Evolutionary conservation across 2,797 vertebrate genomes (phyloP), one percentile per base, ranked within the genome.

Genomic region (Heliangelus exortis): DNA sequence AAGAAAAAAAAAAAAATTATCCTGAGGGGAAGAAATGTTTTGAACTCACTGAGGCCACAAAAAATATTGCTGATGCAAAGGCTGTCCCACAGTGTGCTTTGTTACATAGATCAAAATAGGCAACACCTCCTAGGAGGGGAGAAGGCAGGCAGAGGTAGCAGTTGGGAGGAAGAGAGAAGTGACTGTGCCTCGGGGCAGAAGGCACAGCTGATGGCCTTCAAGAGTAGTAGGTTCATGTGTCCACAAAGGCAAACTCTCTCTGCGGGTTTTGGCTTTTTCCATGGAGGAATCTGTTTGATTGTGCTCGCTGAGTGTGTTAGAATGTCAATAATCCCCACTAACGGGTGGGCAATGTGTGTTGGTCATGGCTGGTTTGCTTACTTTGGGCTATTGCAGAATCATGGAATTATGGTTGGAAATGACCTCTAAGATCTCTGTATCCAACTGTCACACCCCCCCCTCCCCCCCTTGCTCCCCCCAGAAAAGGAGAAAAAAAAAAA

Each of bases 101-200:
- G 54, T 78, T 41, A 21, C 8, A 0, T 19, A 15, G 43, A 10
- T 84, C 9, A 12, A 0, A 65, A 19, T 25, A 1, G 47, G 1
- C 45, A 59, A 39, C 3, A 6, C 7, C 50, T 39, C 21, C 29
- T 33, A n/a, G 0, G 13, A 23, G 29, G 34, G 29, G 31, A 65
- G 26, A 11, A 51, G 39, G 34, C 39, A 15, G 65, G 57, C 47
- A 43, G 74, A 33, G 43, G 36, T 31, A 10, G 39, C 20, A 6
- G 39, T 6, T 14, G 22, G 53, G 53, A 62, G 17, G 26, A 36
- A 26, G 53, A 23, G 34, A 26, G 22, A 29, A 33, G 41, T 4
- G 15, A 9, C 57, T 14, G 50, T 13, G 4, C 19, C 34, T 71
- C 1, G 4, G 26, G 61, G 53, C 61, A 43, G 58, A 51, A 45